Conservation (phyloP, 92 coral and sea anemone species). For the Siderastrea siderea region DNA sequence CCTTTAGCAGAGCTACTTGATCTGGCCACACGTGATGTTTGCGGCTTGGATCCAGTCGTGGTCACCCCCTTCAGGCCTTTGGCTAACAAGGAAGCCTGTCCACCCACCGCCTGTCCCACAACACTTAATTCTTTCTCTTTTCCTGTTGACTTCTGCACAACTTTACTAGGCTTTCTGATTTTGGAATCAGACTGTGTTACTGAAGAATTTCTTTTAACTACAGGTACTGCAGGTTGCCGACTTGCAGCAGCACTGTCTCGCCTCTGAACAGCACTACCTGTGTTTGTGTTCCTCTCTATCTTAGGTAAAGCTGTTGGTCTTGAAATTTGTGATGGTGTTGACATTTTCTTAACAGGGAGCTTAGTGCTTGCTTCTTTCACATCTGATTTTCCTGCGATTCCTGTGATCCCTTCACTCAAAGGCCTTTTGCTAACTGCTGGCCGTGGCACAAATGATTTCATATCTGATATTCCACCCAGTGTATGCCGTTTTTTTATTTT, state of each 20-base stretch:
- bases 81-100: neutral
- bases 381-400: neutral
- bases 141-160: neutral
- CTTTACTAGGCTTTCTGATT: neutral
- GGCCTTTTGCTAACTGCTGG: slow-evolving; percentile 26
- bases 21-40: slow-evolving; percentile 18
- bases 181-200: slow-evolving; percentile 21
- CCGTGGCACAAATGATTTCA: slow-evolving; percentile 24
- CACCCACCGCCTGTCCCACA: neutral
- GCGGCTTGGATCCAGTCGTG: slow-evolving; percentile 3
- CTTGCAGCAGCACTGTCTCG: slow-evolving; percentile 24
- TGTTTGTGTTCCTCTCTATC: slow-evolving; percentile 1
- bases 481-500: slow-evolving; percentile 41
- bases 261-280: slow-evolving; percentile 3
- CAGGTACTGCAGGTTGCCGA: slow-evolving; percentile 12
- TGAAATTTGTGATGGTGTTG: slow-evolving; percentile 6
- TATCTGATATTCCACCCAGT: slow-evolving; percentile 16
- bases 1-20: slow-evolving; percentile 46
- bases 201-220: slow-evolving; percentile 13
- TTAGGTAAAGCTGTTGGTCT: slow-evolving; percentile 11
- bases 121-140: slow-evolving; percentile 11
- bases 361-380: slow-evolving; percentile 18
- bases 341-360: slow-evolving; percentile 41
- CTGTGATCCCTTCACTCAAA: slow-evolving; percentile 10
- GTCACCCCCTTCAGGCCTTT: slow-evolving; percentile 17